phyloP scores from a whole-genome alignment of 1,140 invertebrate genomes.

The Copidosoma floridanum region DNA sequence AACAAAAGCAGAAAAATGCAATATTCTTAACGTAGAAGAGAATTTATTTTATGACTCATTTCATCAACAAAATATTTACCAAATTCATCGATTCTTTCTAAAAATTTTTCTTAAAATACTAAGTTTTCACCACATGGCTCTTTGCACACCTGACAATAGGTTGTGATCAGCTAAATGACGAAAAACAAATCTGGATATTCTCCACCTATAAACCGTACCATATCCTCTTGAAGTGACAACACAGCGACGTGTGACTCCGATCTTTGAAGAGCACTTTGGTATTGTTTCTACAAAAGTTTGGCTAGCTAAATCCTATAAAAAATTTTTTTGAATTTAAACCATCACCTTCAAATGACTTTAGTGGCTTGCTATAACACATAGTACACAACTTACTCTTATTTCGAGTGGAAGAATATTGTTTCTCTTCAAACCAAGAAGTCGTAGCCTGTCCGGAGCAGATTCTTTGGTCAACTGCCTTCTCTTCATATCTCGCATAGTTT shows the following conservation, averaged over 20 bases:
- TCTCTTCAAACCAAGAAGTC: constrained; percentile 74
- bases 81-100: too few species aligned
- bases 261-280: too few species aligned
- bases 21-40: too few species aligned
- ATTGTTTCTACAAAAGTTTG: constrained; percentile 73
- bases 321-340: background rate
- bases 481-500: constrained; percentile 70
- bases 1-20: too few species aligned
- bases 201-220: constrained; percentile 73
- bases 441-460: constrained; percentile 68
- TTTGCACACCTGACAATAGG: constrained; percentile 80
- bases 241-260: constrained; percentile 74
- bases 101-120: too few species aligned
- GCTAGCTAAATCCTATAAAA: constrained; percentile 63
- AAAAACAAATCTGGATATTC: constrained; percentile 85
- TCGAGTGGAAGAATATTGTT: constrained; percentile 80
- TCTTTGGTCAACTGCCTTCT: constrained; percentile 71
- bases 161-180: constrained; percentile 88
- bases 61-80: too few species aligned
- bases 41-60: too few species aligned
- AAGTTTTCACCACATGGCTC: constrained; percentile 87
- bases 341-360: background rate
- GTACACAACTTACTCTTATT: constrained; percentile 63
- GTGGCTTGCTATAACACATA: too few species aligned
- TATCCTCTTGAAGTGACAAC: constrained; percentile 76